Conservation (phyloP, 92 coral and sea anemone species). For the Meandrina meandrites region DNA sequence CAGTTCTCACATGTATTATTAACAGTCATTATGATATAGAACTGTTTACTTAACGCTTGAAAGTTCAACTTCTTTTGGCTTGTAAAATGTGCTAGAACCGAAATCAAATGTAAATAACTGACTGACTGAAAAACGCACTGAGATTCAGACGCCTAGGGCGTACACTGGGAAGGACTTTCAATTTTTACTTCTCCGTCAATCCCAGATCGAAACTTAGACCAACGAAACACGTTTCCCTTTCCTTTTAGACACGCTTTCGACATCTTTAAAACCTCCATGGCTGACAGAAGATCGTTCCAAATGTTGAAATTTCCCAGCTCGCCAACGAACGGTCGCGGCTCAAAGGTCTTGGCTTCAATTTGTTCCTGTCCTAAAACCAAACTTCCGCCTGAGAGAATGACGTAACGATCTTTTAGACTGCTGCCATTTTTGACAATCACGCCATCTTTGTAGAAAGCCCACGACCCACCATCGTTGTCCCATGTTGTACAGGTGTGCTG, state of each 20-base stretch:
- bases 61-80: too few species aligned
- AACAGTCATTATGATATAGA: too few species aligned
- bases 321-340: constrained; percentile 6
- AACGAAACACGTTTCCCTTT: constrained; percentile 1
- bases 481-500: constrained; percentile 24
- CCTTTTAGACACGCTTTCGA: constrained; percentile 10
- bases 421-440: not conserved
- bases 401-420: not conserved
- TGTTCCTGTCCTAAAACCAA: constrained; percentile 30
- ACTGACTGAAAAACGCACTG: too few species aligned
- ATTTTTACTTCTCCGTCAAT: constrained; percentile 17
- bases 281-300: not conserved
- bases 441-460: constrained; percentile 24
- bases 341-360: not conserved
- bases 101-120: too few species aligned
- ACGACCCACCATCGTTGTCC: constrained; percentile 15
- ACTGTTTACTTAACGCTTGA: too few species aligned
- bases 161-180: constrained; percentile 10
- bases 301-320: constrained; percentile 28
- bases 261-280: not conserved
- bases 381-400: not conserved
- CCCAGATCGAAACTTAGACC: constrained; percentile 4
- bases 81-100: too few species aligned
- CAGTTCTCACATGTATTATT: too few species aligned
- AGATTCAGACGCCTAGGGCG: not conserved